Base-by-base conservation (phyloP, 2,113 vertebrate genomes). In the Ptilorrhoa leucosticta region DNA sequence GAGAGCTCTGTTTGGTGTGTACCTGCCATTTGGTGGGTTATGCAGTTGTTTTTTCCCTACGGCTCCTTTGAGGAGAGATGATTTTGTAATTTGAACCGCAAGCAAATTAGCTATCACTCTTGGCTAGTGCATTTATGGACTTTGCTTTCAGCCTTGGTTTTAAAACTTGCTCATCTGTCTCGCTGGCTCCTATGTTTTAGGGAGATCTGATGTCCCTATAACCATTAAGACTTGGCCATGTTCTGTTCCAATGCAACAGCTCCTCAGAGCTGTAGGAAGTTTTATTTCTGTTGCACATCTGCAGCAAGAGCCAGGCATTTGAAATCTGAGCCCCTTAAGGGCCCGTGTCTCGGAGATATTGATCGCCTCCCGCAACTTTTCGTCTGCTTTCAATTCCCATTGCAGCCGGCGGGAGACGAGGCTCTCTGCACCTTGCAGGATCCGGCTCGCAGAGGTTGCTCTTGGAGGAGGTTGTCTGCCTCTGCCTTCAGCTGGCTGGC, bases 281-380 rank as follows among this genome's bases (percentile, higher is more conserved):
- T 96, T 92, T 58, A 90, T 93, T 94, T 78, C 71, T 89, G 40
- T 68, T 94, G 90, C 76, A 87, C 83, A 92, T 94, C 93, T 95
- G 93, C 90, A 78, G 37, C 33, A 57, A 87, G 60, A 96, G 60
- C 20, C 19, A 86, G 44, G 40, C 64, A 71, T 83, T 92, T 93
- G 94, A 96, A 96, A 96, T 71, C 68, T 33, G 90, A 96, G 64
- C 83, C 44, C 79, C 48, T 51, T 63, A 11, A 88, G 82, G 68
- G 47, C 72, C 44, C 13, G 1, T 6, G 37, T 56, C 88, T 92
- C 5, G 0, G 75, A 73, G 90, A 92, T 93, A 95, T 51, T 82
- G 94, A 95, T 95, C 83, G 89, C 93, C 82, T 64, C 47, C 64
- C 33, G 51, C 69, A 96, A 42, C 48, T 30, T 75, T 35, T 78